phyloP scores from a whole-genome alignment of 2,797 vertebrate genomes.

The Columba guinea region DNA sequence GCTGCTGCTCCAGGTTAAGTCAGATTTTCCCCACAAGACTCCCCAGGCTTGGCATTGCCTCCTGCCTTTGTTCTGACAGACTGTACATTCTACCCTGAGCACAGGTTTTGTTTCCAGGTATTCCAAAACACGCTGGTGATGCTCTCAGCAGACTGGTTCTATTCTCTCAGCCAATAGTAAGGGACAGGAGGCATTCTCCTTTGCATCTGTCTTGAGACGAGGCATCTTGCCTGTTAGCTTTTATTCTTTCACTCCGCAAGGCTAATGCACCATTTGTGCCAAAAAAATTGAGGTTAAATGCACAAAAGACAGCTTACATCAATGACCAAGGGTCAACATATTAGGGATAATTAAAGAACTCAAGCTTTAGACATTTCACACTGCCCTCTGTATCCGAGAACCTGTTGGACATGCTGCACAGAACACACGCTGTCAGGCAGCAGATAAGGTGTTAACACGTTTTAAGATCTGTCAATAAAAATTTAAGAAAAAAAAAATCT shows the following conservation, averaged over 20 bases:
- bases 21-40: background rate
- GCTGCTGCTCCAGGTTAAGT: background rate
- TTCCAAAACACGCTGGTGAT: background rate
- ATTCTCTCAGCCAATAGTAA: background rate
- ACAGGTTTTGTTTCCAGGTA: background rate
- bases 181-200: background rate
- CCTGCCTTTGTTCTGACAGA: background rate
- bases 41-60: background rate
- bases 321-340: fast-evolving
- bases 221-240: background rate
- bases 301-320: background rate
- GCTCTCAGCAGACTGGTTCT: background rate
- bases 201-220: background rate
- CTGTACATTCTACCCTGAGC: no score
- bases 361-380: background rate
- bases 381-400: background rate
- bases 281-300: background rate
- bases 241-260: background rate
- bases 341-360: background rate
- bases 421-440: fast-evolving
- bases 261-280: background rate
- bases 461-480: background rate
- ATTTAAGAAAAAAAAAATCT: background rate
- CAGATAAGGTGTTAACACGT: fast-evolving
- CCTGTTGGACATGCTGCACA: background rate